Percentiles rank a stretch among this genome's conserved stretches.
Evolutionary conservation across 2,113 vertebrate genomes (phyloP).

Genomic region (Proterorhinus semilunaris): DNA sequence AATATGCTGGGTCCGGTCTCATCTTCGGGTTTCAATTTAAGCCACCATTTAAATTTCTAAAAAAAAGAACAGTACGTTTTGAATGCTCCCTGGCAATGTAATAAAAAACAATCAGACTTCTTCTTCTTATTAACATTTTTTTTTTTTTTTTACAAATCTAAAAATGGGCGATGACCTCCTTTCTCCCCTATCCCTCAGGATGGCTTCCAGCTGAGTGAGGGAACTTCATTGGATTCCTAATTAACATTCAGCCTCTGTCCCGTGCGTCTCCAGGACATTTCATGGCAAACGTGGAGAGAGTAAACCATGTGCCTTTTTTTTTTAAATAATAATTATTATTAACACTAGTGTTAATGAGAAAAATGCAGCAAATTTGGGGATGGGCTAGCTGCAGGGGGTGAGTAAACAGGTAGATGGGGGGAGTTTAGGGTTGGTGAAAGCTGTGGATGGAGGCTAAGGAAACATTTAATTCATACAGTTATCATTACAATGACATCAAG

Average conservation of each 20-base stretch:
- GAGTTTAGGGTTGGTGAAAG: slow-evolving; percentile 7
- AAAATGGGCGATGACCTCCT: slow-evolving; percentile 43
- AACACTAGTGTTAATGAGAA: slow-evolving; percentile 55
- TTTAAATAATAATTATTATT: slow-evolving; percentile 49
- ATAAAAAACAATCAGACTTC: slow-evolving; percentile 14
- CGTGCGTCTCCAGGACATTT: slow-evolving; percentile 56
- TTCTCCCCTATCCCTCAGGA: slow-evolving; percentile 66
- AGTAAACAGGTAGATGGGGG: slow-evolving; percentile 8
- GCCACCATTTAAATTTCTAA: slow-evolving; percentile 17
- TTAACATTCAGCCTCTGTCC: slow-evolving; percentile 74
- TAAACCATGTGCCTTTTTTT: slow-evolving; percentile 32
- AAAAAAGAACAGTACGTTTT: slow-evolving; percentile 29
- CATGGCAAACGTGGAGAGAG: slow-evolving; percentile 43
- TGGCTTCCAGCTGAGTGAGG: slow-evolving; percentile 64
- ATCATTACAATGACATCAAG: not conserved
- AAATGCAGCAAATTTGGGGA: slow-evolving; percentile 30
- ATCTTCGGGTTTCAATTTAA: slow-evolving; percentile 38
- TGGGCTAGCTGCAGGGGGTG: slow-evolving; percentile 36
- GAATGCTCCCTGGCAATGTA: slow-evolving; percentile 21
- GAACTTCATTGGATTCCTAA: slow-evolving; percentile 69
- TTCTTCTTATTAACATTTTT: slow-evolving; percentile 15
- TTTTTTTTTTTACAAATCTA: slow-evolving; percentile 22
- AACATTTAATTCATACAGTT: not conserved
- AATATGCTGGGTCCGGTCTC: slow-evolving; percentile 40
- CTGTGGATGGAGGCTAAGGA: not conserved